These are phyloP conservation scores for Ia io DNA, from an alignment of 2,113 vertebrate species.

Conservation along the genomic window DNA sequence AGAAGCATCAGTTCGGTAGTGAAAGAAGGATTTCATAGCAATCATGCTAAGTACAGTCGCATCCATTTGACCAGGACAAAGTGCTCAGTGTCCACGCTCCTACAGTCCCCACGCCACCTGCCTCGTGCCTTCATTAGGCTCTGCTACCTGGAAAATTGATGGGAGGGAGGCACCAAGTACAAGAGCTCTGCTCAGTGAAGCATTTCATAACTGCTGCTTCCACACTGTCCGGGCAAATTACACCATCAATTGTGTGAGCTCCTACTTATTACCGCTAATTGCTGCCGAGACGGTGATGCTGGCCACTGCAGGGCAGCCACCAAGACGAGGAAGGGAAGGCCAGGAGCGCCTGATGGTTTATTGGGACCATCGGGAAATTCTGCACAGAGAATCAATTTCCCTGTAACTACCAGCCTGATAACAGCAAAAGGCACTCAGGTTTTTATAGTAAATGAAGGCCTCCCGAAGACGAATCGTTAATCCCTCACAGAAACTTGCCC, in stretches of 20 bases:
- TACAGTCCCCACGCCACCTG: rapidly evolving
- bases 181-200: constrained; percentile 31
- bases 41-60: background rate
- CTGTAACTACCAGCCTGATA: constrained; percentile 41
- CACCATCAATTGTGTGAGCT: constrained; percentile 46
- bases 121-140: constrained; percentile 1
- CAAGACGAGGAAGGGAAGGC: background rate
- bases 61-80: background rate
- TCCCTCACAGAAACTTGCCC: constrained; percentile 34
- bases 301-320: background rate
- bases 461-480: constrained; percentile 10
- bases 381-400: constrained; percentile 57
- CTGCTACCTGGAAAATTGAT: constrained; percentile 45
- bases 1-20: background rate
- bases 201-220: constrained; percentile 59
- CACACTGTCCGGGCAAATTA: background rate
- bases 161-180: constrained; percentile 8
- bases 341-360: constrained; percentile 1
- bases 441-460: constrained; percentile 56
- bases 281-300: constrained; percentile 7
- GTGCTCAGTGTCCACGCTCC: background rate
- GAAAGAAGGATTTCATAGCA: background rate
- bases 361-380: constrained; percentile 31
- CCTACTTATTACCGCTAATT: constrained; percentile 65
- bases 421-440: background rate